Percentiles rank a stretch among this genome's conserved stretches.
Conservation (phyloP, 1,140 invertebrate genomes). For the Heliconius himera region DNA sequence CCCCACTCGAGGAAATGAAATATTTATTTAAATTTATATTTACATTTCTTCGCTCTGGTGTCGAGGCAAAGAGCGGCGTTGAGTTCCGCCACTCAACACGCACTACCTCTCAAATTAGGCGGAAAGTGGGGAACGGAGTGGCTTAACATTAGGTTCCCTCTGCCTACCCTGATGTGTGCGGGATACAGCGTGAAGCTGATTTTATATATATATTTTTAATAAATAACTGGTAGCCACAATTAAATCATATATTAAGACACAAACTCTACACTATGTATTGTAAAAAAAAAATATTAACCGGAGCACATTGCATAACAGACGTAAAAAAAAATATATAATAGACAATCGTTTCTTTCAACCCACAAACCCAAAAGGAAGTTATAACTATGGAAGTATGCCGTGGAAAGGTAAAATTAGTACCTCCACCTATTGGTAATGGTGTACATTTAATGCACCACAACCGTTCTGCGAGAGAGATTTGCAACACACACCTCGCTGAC, state of each 20-base stretch:
- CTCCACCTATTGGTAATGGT: conserved; percentile 35
- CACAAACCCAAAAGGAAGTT: conserved; percentile 42
- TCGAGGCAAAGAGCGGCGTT: too few species aligned
- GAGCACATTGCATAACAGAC: conserved; percentile 23
- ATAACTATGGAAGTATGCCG: conserved; percentile 40
- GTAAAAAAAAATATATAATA: conserved; percentile 3
- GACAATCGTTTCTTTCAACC: conserved; percentile 26
- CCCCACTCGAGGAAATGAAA: too few species aligned
- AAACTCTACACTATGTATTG: background rate
- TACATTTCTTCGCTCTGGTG: too few species aligned
- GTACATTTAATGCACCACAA: conserved; percentile 40
- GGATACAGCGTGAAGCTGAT: too few species aligned
- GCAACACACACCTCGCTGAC: conserved; percentile 42
- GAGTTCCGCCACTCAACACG: too few species aligned
- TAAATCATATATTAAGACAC: background rate
- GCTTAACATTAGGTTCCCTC: too few species aligned
- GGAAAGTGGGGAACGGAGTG: too few species aligned
- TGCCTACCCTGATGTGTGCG: too few species aligned
- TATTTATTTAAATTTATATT: too few species aligned
- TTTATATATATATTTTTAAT: too few species aligned
- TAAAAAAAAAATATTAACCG: background rate
- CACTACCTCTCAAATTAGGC: too few species aligned
- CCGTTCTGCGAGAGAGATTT: conserved; percentile 39
- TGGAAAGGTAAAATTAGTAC: conserved; percentile 45
- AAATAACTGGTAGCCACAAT: background rate